Evolutionary conservation across 2,888 invertebrate genomes (phyloP).

Genomic region (Clanis bilineata): DNA sequence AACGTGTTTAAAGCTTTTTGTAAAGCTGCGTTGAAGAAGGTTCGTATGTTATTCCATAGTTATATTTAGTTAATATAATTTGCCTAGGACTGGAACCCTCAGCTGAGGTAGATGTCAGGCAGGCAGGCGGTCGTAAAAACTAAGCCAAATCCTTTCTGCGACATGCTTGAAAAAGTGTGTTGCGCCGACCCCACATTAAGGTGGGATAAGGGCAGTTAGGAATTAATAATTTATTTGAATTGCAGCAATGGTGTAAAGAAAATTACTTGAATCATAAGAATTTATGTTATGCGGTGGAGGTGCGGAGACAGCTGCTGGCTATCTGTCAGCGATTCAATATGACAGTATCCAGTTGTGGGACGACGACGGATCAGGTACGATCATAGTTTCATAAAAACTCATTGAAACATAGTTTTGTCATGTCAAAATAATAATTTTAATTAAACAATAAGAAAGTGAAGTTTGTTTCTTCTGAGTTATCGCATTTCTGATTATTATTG

Average conservation of each 20-base stretch:
- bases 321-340: slow-evolving; percentile 86
- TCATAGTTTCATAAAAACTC: not conserved
- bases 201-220: not conserved
- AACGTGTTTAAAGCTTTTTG: slow-evolving; percentile 93
- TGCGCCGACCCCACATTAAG: no score
- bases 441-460: no score
- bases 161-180: no score
- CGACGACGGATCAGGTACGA: slow-evolving; percentile 81
- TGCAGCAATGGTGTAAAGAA: slow-evolving; percentile 93
- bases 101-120: no score
- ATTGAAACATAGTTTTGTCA: not conserved
- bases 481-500: no score
- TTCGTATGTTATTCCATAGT: slow-evolving; percentile 35
- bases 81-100: no score
- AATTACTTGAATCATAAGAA: slow-evolving; percentile 93
- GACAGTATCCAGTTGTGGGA: slow-evolving; percentile 84
- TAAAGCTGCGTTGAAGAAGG: slow-evolving; percentile 86
- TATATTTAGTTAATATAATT: no score
- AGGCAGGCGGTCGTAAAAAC: no score
- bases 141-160: no score
- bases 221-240: slow-evolving; percentile 26
- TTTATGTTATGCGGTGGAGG: slow-evolving; percentile 89
- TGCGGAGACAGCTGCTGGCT: slow-evolving; percentile 89
- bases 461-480: no score
- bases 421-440: no score